Percentiles rank a stretch among this genome's conserved stretches.
Conservation (phyloP, 2,113 vertebrate species). For the Galemys pyrenaicus region DNA sequence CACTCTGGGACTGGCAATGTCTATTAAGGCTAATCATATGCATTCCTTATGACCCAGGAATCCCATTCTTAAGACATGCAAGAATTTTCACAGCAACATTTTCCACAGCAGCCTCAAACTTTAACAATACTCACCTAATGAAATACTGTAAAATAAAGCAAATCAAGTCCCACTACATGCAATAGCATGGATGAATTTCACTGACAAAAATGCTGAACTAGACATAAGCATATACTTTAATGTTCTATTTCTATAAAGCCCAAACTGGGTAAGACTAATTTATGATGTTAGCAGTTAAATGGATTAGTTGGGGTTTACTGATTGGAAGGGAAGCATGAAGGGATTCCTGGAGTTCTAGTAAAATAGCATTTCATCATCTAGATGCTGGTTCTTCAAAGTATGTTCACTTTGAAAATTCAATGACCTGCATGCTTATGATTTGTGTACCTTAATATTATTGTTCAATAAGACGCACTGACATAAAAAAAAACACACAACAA, state of each 20-base stretch:
- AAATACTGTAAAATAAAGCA: not conserved
- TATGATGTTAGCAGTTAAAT: not conserved
- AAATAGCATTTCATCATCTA: not conserved
- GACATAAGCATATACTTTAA: not conserved
- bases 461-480: not conserved
- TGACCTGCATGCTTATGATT: not conserved
- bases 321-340: not conserved
- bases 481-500: not conserved
- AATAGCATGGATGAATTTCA: not conserved
- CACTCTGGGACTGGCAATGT: not conserved
- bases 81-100: slow-evolving; percentile 22
- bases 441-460: not conserved
- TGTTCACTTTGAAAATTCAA: slow-evolving; percentile 15
- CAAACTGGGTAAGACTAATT: slow-evolving; percentile 5
- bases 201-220: slow-evolving; percentile 15
- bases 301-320: not conserved
- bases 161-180: slow-evolving; percentile 8
- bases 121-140: not conserved
- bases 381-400: not conserved
- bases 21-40: not conserved
- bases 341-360: not conserved
- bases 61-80: slow-evolving; percentile 10
- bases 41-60: not conserved
- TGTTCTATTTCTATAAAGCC: slow-evolving; percentile 16
- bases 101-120: slow-evolving; percentile 11